Evolutionary conservation across 2,888 invertebrate species (phyloP).

Genomic region (Atherix ibis): DNA sequence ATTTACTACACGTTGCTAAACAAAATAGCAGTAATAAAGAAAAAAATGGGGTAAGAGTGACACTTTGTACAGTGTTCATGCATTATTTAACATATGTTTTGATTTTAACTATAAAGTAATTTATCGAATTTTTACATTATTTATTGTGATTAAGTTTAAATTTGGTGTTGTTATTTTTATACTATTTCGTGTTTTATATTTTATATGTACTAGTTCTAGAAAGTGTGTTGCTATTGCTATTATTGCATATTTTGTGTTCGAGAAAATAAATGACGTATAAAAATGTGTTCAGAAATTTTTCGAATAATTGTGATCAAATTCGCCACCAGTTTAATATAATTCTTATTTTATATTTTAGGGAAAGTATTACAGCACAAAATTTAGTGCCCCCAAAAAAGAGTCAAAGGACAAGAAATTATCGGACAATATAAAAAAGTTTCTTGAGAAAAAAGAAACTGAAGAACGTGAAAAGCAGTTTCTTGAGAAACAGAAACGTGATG

Average conservation of each 20-base stretch:
- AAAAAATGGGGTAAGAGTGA: conserved; percentile 21
- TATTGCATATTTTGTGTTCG: no score
- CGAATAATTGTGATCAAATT: conserved; percentile 1
- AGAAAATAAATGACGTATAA: not conserved
- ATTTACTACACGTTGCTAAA: conserved; percentile 43
- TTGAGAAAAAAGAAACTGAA: conserved; percentile 67
- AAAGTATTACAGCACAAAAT: conserved; percentile 60
- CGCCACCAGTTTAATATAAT: no score
- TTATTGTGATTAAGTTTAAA: not conserved
- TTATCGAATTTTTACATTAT: not conserved
- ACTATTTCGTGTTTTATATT: not conserved
- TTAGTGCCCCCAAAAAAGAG: conserved; percentile 68
- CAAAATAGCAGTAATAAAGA: conserved; percentile 36
- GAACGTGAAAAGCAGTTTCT: conserved; percentile 47
- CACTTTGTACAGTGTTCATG: not conserved
- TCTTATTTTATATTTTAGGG: conserved; percentile 21
- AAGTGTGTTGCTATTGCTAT: no score
- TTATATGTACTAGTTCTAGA: no score
- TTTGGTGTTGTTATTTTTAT: not conserved
- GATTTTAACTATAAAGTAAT: not conserved
- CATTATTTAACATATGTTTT: not conserved
- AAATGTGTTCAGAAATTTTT: no score
- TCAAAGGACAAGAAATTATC: conserved; percentile 52
- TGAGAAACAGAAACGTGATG: conserved; percentile 47
- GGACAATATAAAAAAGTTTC: conserved; percentile 65